A percentile compares a stretch with the other conserved stretches of the same genome.
phyloP scores from a whole-genome alignment of 1,140 invertebrate genomes.

The Argopecten irradians region DNA sequence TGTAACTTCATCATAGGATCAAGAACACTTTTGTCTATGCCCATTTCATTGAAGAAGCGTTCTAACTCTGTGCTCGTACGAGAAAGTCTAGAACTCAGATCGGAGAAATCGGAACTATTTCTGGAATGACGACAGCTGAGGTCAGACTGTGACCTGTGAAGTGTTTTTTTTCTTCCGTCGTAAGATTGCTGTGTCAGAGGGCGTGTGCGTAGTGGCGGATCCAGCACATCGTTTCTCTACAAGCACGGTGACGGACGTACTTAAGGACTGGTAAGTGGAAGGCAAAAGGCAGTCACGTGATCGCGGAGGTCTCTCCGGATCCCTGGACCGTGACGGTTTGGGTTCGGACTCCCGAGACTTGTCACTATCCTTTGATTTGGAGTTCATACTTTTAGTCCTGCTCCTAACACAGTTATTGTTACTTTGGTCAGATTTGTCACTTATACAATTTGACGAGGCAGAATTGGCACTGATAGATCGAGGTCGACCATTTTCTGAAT shows the following conservation, averaged over 20 bases:
- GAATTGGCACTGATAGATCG: conserved; percentile 19
- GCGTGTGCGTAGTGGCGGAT: conserved; percentile 38
- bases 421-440: conserved; percentile 3
- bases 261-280: conserved; percentile 49
- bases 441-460: background rate
- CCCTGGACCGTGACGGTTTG: background rate
- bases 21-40: conserved; percentile 85
- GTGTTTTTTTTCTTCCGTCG: conserved; percentile 54
- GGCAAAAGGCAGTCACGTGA: conserved; percentile 41
- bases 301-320: conserved; percentile 1
- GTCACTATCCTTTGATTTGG: background rate
- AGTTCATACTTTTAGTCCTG: background rate
- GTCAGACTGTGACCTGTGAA: conserved; percentile 74
- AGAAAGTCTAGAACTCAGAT: conserved; percentile 64
- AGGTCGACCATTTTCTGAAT: background rate
- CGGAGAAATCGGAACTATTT: conserved; percentile 68
- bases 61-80: conserved; percentile 75
- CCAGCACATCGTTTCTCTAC: conserved; percentile 56
- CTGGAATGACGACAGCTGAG: conserved; percentile 67
- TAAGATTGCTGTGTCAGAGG: conserved; percentile 42
- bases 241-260: conserved; percentile 58
- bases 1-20: conserved; percentile 71
- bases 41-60: conserved; percentile 90
- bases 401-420: conserved; percentile 7
- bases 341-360: too few relatives aligned